Percentiles rank a stretch among this genome's conserved stretches.
Conservation (phyloP, 2,888 invertebrate species). For the Eupithecia centaureata region DNA sequence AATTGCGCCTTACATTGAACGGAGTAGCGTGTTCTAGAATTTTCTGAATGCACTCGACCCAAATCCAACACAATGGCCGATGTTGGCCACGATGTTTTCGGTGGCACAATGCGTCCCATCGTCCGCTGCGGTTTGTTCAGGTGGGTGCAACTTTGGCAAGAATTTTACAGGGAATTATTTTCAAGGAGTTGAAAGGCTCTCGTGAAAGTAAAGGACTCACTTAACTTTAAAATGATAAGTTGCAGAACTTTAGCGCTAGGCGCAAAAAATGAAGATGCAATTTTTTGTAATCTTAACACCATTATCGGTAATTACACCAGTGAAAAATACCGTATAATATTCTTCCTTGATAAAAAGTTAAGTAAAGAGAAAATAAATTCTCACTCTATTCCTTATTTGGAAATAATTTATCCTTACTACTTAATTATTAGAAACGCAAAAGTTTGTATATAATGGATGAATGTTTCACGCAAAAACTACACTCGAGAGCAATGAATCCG, state of each 20-base stretch:
- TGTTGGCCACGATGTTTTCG: slow-evolving; percentile 61
- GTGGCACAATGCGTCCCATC: slow-evolving; percentile 68
- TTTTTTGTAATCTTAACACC: background rate
- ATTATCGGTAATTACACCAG: background rate
- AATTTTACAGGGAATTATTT: slow-evolving; percentile 47
- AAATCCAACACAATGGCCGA: slow-evolving; percentile 64
- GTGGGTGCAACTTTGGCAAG: slow-evolving; percentile 58
- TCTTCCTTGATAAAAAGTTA: too few relatives aligned
- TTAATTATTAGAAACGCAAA: too few relatives aligned
- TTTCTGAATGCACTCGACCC: slow-evolving; percentile 61
- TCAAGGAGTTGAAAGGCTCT: slow-evolving; percentile 36
- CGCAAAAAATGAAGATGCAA: background rate
- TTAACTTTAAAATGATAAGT: background rate
- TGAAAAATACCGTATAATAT: background rate
- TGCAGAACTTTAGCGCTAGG: background rate
- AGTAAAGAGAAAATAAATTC: too few relatives aligned
- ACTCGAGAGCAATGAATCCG: too few relatives aligned
- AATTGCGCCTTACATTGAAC: slow-evolving; percentile 47
- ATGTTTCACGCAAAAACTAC: too few relatives aligned
- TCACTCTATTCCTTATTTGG: too few relatives aligned
- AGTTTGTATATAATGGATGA: too few relatives aligned
- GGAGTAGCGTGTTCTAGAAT: slow-evolving; percentile 55
- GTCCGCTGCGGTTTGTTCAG: slow-evolving; percentile 64
- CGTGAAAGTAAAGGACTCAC: background rate
- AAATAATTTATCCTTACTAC: too few relatives aligned